These are phyloP conservation scores for Drosophila diplacantha DNA, from an alignment of 2,888 invertebrate species.

Conservation along the genomic window DNA sequence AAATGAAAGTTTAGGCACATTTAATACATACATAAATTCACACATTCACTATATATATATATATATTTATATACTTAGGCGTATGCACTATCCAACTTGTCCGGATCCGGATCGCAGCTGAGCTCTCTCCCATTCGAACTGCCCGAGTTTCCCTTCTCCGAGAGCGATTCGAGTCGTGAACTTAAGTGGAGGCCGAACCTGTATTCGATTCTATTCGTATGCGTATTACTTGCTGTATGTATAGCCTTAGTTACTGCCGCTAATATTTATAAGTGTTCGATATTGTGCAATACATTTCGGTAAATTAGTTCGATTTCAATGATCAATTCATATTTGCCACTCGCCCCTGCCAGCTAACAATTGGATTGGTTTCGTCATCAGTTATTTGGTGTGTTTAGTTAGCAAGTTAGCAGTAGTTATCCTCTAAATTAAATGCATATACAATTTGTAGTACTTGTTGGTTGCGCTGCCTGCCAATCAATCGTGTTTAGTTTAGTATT, in stretches of 20 bases:
- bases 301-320: conserved; percentile 61
- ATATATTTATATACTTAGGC: conserved; percentile 21
- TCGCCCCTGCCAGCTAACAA: conserved; percentile 56
- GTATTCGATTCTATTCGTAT: conserved; percentile 26
- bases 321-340: conserved; percentile 63
- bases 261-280: conserved; percentile 66
- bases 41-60: conserved; percentile 29
- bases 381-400: conserved; percentile 41
- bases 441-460: conserved; percentile 64
- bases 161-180: conserved; percentile 17
- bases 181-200: conserved; percentile 11
- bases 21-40: conserved; percentile 68
- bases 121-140: conserved; percentile 9
- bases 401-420: conserved; percentile 47
- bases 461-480: conserved; percentile 52
- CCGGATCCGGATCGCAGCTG: conserved; percentile 34
- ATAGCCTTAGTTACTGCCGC: conserved; percentile 49
- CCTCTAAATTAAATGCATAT: conserved; percentile 69
- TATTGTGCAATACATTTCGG: conserved; percentile 74
- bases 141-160: conserved; percentile 5
- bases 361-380: conserved; percentile 28
- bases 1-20: conserved; percentile 71
- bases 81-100: conserved; percentile 28
- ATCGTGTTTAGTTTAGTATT: conserved; percentile 37
- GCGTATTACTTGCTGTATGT: conserved; percentile 25